A percentile compares a stretch with the other conserved stretches of the same genome.
phyloP scores from a whole-genome alignment of 2,113 vertebrate species.

The Holacanthus passer region DNA sequence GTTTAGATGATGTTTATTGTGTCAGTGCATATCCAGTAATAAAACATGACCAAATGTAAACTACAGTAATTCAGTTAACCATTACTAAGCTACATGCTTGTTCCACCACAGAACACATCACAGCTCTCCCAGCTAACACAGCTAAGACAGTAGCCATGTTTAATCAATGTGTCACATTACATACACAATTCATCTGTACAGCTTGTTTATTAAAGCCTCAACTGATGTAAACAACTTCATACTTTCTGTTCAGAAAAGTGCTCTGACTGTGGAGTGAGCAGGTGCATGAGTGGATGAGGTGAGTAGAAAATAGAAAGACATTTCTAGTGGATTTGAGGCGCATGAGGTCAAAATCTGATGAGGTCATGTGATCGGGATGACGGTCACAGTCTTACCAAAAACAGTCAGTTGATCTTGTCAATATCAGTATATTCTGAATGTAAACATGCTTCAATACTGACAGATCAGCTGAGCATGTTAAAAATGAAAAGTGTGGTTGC shows the following conservation, averaged over 20 bases:
- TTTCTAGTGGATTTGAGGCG: background rate
- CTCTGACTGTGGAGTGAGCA: background rate
- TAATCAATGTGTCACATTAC: constrained; percentile 35
- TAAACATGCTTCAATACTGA: constrained; percentile 23
- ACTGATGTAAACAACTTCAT: constrained; percentile 44
- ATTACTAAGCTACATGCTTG: background rate
- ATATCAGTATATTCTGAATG: constrained; percentile 13
- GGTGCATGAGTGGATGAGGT: constrained; percentile 10
- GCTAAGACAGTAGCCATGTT: constrained; percentile 60
- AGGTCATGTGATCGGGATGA: background rate
- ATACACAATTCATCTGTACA: constrained; percentile 34
- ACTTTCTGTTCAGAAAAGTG: constrained; percentile 51
- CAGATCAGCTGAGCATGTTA: background rate
- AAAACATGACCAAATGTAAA: constrained; percentile 34
- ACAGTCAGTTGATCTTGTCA: background rate
- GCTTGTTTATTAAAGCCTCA: constrained; percentile 55
- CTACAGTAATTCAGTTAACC: constrained; percentile 10
- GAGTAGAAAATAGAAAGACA: constrained; percentile 22
- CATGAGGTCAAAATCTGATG: constrained; percentile 15
- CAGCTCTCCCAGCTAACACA: background rate
- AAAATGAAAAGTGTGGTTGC: constrained; percentile 11
- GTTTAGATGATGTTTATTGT: constrained; percentile 68
- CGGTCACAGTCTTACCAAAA: constrained; percentile 7
- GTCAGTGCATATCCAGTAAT: constrained; percentile 52
- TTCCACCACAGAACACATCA: constrained; percentile 27